Percentiles rank a stretch among this genome's conserved stretches.
Evolutionary conservation across 1,140 invertebrate genomes (phyloP).

Genomic region (Diploscapter pachys): DNA sequence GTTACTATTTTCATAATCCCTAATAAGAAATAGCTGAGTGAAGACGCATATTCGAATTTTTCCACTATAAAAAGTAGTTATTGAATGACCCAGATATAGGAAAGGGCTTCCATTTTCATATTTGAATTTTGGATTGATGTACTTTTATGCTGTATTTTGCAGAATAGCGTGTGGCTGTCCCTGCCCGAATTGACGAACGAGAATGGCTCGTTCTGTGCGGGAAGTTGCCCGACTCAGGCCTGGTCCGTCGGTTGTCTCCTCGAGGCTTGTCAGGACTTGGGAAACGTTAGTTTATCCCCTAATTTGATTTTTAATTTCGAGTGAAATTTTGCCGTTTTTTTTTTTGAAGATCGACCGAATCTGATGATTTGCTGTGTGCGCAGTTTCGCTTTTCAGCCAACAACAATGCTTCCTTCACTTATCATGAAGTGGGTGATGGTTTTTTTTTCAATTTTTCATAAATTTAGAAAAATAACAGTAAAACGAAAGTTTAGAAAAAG

Average conservation of each 20-base stretch:
- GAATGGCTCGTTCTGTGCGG: constrained; percentile 75
- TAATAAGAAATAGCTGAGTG: background rate
- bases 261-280: constrained; percentile 65
- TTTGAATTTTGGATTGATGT: background rate
- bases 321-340: too few relatives aligned
- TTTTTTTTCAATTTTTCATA: too few relatives aligned
- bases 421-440: too few relatives aligned
- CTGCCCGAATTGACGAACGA: constrained; percentile 92
- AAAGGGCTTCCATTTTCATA: background rate
- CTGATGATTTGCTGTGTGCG: too few relatives aligned
- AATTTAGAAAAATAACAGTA: too few relatives aligned
- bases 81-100: background rate
- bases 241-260: constrained; percentile 86
- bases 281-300: background rate
- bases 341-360: too few relatives aligned
- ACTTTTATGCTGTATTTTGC: constrained; percentile 60
- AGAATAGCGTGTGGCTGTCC: constrained; percentile 77
- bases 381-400: too few relatives aligned
- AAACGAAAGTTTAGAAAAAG: too few relatives aligned
- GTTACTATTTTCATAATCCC: too few relatives aligned
- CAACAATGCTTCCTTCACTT: too few relatives aligned
- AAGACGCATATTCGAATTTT: background rate
- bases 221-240: constrained; percentile 88
- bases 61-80: background rate
- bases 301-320: background rate